These are phyloP conservation scores for Sebastes hubbsi DNA, from an alignment of 2,797 vertebrate species.

Conservation along the genomic window DNA sequence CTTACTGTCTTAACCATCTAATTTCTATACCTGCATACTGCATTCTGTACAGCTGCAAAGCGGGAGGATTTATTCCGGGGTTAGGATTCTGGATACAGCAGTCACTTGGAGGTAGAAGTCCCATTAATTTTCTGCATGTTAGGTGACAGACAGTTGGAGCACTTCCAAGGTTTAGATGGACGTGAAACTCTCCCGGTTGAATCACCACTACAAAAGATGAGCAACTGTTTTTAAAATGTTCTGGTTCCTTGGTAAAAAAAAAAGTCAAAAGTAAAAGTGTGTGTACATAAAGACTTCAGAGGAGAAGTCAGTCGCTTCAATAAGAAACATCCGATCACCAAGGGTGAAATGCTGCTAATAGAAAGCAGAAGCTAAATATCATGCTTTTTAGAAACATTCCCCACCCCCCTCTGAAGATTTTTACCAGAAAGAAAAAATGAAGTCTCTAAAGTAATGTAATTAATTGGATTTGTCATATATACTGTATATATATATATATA, in stretches of 20 bases:
- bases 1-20: neutral
- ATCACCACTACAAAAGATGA: neutral
- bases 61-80: neutral
- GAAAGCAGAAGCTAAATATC: neutral
- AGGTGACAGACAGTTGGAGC: neutral
- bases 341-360: neutral
- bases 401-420: no score
- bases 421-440: neutral
- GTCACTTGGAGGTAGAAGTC: neutral
- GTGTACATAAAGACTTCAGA: neutral
- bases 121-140: neutral
- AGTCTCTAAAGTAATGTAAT: neutral
- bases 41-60: neutral
- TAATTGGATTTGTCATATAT: neutral
- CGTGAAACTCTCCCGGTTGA: neutral
- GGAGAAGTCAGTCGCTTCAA: neutral
- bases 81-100: neutral
- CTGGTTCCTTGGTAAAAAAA: neutral
- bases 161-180: neutral
- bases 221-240: neutral
- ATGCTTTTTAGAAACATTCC: no score
- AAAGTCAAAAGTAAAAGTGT: neutral
- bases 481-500: no score
- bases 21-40: neutral
- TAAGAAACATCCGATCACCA: neutral